phyloP scores from a whole-genome alignment of 2,113 vertebrate genomes.

The Salminus brasiliensis region DNA sequence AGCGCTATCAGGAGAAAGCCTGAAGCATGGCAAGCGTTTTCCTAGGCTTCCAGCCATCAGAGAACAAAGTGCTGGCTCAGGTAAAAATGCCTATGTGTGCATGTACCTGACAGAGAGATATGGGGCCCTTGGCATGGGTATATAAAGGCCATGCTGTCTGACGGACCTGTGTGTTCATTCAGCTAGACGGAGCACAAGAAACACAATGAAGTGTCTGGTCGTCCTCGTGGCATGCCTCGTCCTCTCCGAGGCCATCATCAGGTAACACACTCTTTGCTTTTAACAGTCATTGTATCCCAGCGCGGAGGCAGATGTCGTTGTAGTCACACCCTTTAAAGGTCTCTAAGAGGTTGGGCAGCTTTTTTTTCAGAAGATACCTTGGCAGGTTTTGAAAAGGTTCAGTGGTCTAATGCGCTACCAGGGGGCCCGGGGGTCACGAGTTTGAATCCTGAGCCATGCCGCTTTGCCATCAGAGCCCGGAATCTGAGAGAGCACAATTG shows the following conservation, averaged over 20 bases:
- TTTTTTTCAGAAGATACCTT: too few species aligned
- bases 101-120: conserved; percentile 46
- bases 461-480: too few species aligned
- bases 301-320: too few species aligned
- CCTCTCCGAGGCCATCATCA: conserved; percentile 59
- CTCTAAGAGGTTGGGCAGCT: too few species aligned
- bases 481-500: too few species aligned
- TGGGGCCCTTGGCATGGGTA: conserved; percentile 10
- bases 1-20: neutral
- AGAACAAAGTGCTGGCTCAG: conserved; percentile 10
- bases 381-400: too few species aligned
- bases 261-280: conserved; percentile 37
- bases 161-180: conserved; percentile 35
- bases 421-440: too few species aligned
- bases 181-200: conserved; percentile 1
- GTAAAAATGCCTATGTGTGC: neutral
- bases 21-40: neutral
- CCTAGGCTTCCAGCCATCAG: neutral
- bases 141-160: conserved; percentile 51
- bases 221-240: conserved; percentile 57
- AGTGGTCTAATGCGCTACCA: too few species aligned
- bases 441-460: too few species aligned
- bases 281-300: neutral
- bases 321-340: too few species aligned
- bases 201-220: conserved; percentile 65